Base-by-base conservation (phyloP, 1,140 invertebrate species). In the Tetramorium parvispinum region DNA sequence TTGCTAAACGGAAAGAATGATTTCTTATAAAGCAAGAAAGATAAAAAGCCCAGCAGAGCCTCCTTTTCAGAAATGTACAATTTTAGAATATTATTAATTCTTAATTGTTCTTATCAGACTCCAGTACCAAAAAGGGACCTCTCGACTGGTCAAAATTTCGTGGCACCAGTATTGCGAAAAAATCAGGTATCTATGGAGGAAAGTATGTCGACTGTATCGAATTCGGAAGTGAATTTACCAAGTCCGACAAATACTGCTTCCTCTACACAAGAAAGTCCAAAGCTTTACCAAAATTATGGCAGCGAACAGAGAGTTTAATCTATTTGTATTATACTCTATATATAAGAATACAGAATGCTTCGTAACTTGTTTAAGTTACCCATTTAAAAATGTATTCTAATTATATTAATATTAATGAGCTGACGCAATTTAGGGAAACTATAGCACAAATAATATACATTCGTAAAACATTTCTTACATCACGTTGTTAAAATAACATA, bases 241-340 rank as follows among this genome's bases (percentile, higher is more conserved):
- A 92, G 90, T 59, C 92, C 91, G 37, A 91, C 53, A 53, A 92
- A 83, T 85, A 88, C 91, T 11, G 89, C 86, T 88, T 93, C 93
- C 55, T 93, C 92, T 3, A 63, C 89, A 43, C 93, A 94, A 82
- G 93, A 94, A 66, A 95, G 92, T 88, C 94, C 94, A 27, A 93
- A 92, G 88, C 93, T 95, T 79, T 95, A 95, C 88, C 95, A 95
- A 88, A 89, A 95, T 87, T 95, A 95, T 55, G 91, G 93, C 40
- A 91, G 91, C 40, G 88, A 93, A 85, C 89, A 89, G 13, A 89
- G 76, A 46, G 90, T 93, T 61, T 91, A 88, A 92, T 85, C 32
- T 53, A 59, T 46, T 75, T 85, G 13, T 57, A 70, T 21, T 55
- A 75, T 27, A 55, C 16, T 32, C 21, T 5, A 71, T 53, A 37